Conservation (phyloP, 2,113 vertebrate genomes). For the Trematomus loennbergii region DNA sequence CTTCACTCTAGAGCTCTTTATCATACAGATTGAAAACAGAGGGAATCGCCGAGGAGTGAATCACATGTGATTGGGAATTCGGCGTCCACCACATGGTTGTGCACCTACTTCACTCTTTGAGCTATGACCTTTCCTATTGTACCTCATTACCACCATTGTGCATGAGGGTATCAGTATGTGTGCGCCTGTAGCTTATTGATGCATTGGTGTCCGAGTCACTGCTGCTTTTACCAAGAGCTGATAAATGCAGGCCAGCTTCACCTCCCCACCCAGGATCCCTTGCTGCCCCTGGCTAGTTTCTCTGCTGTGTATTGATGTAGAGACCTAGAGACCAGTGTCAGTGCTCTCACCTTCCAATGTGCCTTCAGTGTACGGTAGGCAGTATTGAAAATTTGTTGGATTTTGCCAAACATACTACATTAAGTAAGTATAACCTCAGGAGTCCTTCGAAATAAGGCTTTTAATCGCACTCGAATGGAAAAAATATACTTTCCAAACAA, state of each 20-base stretch:
- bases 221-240: conserved; percentile 62
- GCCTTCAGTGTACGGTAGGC: conserved; percentile 16
- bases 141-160: conserved; percentile 67
- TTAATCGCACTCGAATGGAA: conserved; percentile 20
- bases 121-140: conserved; percentile 69
- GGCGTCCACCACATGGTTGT: conserved; percentile 23
- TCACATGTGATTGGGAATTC: conserved; percentile 39
- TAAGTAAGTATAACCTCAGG: conserved; percentile 17
- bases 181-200: conserved; percentile 62
- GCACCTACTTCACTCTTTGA: conserved; percentile 34
- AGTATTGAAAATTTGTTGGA: conserved; percentile 20
- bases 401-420: conserved; percentile 4
- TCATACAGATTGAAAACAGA: conserved; percentile 73
- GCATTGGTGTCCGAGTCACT: conserved; percentile 56
- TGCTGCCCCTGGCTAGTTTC: conserved; percentile 53
- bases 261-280: conserved; percentile 42
- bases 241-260: conserved; percentile 64
- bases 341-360: conserved; percentile 38
- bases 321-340: conserved; percentile 39
- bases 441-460: conserved; percentile 21
- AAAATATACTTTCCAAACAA: conserved; percentile 9
- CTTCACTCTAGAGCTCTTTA: conserved; percentile 62
- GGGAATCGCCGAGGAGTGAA: conserved; percentile 41
- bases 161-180: conserved; percentile 36
- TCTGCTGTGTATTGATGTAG: conserved; percentile 54